Evolutionary conservation across 2,113 vertebrate species (phyloP).

Genomic region (Globicephala melas): DNA sequence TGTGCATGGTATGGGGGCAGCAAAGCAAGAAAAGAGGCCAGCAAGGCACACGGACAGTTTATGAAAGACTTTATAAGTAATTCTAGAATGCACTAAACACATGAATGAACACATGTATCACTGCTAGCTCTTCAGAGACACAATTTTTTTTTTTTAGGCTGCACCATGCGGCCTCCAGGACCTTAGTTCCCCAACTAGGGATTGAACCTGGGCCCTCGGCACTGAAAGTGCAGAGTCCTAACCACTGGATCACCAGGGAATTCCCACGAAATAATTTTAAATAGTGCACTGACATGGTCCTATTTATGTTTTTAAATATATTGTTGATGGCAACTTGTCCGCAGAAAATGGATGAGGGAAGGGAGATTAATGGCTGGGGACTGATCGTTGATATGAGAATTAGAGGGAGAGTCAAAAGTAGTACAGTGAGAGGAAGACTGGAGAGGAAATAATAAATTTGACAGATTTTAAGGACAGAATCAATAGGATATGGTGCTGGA

Average conservation of each 20-base stretch:
- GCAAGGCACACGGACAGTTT: background rate
- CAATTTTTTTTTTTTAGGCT: too few relatives aligned
- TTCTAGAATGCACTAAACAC: background rate
- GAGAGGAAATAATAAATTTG: background rate
- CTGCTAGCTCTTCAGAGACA: background rate
- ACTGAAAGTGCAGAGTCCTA: too few relatives aligned
- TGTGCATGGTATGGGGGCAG: background rate
- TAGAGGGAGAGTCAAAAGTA: background rate
- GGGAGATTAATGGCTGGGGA: background rate
- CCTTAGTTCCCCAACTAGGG: too few relatives aligned
- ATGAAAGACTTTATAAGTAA: background rate
- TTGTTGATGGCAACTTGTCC: background rate
- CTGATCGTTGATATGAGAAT: background rate
- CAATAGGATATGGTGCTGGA: background rate
- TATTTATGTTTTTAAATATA: background rate
- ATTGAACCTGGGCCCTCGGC: too few relatives aligned
- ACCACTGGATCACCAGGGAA: background rate
- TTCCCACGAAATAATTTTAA: background rate
- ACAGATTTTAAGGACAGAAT: background rate
- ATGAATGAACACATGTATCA: background rate
- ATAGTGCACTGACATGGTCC: background rate
- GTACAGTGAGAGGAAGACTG: background rate
- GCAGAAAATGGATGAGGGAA: background rate
- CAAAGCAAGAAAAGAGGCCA: background rate
- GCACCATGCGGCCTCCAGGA: rapidly evolving